phyloP scores from a whole-genome alignment of 92 coral and sea anemone genomes.

The Nematostella vectensis region DNA sequence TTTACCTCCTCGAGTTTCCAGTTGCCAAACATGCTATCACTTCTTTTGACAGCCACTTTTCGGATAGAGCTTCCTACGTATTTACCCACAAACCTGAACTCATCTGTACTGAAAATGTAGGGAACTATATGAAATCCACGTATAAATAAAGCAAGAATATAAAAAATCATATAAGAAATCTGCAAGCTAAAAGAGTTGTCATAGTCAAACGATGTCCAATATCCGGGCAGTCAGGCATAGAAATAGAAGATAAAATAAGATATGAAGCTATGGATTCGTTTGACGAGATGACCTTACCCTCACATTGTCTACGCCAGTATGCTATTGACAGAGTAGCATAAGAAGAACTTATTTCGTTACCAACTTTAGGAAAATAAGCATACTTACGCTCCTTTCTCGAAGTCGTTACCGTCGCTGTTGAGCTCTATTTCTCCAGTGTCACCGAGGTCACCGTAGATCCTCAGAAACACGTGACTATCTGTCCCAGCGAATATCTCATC shows the following conservation, averaged over 20 bases:
- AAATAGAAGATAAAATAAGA: too few species aligned
- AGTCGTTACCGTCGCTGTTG: slow-evolving; percentile 1
- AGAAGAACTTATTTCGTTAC: too few species aligned
- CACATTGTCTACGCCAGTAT: too few species aligned
- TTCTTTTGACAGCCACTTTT: slow-evolving; percentile 3
- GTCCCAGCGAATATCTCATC: slow-evolving; percentile 10
- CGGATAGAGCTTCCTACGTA: slow-evolving; percentile 12
- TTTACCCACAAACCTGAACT: slow-evolving; percentile 3
- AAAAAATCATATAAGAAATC: background rate
- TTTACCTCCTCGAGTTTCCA: slow-evolving; percentile 17
- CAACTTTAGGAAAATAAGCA: background rate
- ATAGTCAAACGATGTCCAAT: too few species aligned
- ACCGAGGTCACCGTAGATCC: slow-evolving; percentile 1
- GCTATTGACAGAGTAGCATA: too few species aligned
- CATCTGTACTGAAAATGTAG: background rate
- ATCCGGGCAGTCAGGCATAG: too few species aligned
- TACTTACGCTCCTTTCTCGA: slow-evolving; percentile 22
- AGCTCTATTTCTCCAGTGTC: background rate
- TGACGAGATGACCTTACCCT: too few species aligned
- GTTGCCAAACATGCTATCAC: background rate
- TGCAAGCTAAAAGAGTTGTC: too few species aligned
- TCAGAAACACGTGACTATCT: slow-evolving; percentile 7
- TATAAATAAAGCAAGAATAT: background rate
- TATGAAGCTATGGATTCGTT: too few species aligned
- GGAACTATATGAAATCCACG: too few species aligned